Base-by-base conservation (phyloP, 2,113 vertebrate genomes). In the Rafetus swinhoei region DNA sequence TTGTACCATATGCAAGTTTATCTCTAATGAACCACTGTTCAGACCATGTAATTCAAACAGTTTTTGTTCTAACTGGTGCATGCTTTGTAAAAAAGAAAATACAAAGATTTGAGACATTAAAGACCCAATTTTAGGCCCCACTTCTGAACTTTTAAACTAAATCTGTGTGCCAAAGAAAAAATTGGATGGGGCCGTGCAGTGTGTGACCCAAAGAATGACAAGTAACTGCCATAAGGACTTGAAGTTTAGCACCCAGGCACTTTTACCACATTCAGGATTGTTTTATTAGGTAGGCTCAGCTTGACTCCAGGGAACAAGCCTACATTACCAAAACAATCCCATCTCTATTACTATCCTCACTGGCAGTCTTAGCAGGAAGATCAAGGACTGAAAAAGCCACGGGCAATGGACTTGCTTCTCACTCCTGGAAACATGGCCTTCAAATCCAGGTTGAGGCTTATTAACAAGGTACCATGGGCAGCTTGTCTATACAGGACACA, bases 41-140 rank as follows among this genome's bases (percentile, higher is more conserved):
- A 45, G 53, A 86, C 55, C n/a, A 74, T 81, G 76, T 50, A 86
- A 80, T 87, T 81, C 59, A 84, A 1, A 0, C 62, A 45, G 79
- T 39, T 79, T 79, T 0, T 0, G 22, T 91, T 93, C 79, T 82
- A 81, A 85, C 74, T 90, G 90, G 18, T 12, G 10, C 69, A 52
- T 79, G 56, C 76, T 84, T 79, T 94, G 32, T 55, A 13, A 69
- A 92, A 92, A 86, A 89, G 65, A 93, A 90, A 94, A 90, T 86
- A 93, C 52, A 86, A 54, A 88, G n/a, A 69, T 59, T 80, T 9
- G 2, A 85, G 84, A 57, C 35, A 56, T 82, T 32, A 94, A 85
- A 89, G 89, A 77, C 83, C 35, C 54, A 79, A 79, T 88, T 86
- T 57, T 76, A 95, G 72, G 52, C 50, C 65, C 82, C 81, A 86